Conservation (phyloP, 1,140 invertebrate species). For the Euglossa dilemma region DNA sequence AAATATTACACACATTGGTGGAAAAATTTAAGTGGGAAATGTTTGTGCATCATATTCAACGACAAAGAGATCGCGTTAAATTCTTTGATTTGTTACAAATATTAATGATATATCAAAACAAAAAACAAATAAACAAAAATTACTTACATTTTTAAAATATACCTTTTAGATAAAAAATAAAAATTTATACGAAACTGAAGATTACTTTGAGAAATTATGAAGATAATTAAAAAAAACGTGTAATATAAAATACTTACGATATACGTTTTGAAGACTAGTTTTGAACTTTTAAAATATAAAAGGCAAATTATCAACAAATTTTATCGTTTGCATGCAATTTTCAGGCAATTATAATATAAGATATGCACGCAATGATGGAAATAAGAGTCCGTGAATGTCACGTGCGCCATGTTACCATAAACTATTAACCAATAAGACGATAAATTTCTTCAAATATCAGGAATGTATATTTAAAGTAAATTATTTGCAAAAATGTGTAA, state of each 20-base stretch:
- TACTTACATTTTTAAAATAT: not conserved
- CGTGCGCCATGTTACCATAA: constrained; percentile 21
- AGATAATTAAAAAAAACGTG: not conserved
- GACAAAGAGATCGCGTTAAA: not conserved
- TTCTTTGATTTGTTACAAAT: too few species aligned
- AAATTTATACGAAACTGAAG: not conserved
- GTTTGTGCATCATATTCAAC: constrained; percentile 16
- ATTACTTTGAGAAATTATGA: not conserved
- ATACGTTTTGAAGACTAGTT: not conserved
- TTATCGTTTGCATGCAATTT: not conserved
- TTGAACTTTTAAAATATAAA: not conserved
- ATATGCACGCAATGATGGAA: not conserved
- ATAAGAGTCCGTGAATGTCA: not conserved
- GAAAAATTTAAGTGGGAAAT: constrained; percentile 20
- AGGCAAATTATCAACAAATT: not conserved
- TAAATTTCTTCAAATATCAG: not conserved
- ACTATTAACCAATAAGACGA: not conserved
- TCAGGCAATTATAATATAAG: not conserved
- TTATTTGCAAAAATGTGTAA: not conserved
- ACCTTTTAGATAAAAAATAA: not conserved
- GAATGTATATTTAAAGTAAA: not conserved
- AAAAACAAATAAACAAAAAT: too few species aligned
- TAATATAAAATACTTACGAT: constrained; percentile 42
- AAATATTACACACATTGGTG: not conserved
- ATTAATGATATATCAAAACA: not conserved